Base-by-base conservation (phyloP, 2,113 vertebrate species). In the Campylorhamphus procurvoides region DNA sequence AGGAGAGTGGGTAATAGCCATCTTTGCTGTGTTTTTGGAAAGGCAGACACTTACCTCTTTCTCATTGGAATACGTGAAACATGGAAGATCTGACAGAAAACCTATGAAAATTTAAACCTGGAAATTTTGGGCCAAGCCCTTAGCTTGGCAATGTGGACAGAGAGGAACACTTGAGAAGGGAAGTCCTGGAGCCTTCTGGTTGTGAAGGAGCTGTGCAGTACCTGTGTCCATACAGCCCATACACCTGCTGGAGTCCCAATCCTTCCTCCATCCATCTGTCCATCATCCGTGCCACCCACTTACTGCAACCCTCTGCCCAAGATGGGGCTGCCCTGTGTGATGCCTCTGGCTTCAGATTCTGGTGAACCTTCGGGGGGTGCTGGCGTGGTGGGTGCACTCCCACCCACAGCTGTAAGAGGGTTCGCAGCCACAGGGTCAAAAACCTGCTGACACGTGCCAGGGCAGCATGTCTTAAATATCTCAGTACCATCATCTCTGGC, bases 371-470 rank as follows among this genome's bases (percentile, higher is more conserved):
- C 2, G 72, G 4, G 47, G 2, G 25, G 6, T 50, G 69, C 55
- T 85, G 88, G 33, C 0, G 0, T 3, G 7, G 53, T 31, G 9
- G 0, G 2, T 37, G 42, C 12, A 1, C 50, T 72, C 56, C 62
- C 56, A 27, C 55, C 55, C 72, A 44, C 40, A 23, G 7, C 56
- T 55, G 6, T 33, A 1, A 42, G 84, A 53, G n/a, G 33, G 7
- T 12, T 81, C 8, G 6, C 31, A 40, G 42, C 53, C 14, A 4
- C 77, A 9, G 0, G 0, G 46, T 39, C 37, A 69, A 50, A 84
- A 87, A 23, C 7, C 5, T 62, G 25, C 27, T 5, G 10, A 56
- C 15, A 4, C 37, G 4, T 17, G 27, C 23, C 0, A 0, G 58
- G 64, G n/a, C 4, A 23, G 14, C 29, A 2, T 4, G 7, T 19